These are phyloP conservation scores for Cistogaster globosa DNA, from an alignment of 2,888 invertebrate species.

Conservation along the genomic window DNA sequence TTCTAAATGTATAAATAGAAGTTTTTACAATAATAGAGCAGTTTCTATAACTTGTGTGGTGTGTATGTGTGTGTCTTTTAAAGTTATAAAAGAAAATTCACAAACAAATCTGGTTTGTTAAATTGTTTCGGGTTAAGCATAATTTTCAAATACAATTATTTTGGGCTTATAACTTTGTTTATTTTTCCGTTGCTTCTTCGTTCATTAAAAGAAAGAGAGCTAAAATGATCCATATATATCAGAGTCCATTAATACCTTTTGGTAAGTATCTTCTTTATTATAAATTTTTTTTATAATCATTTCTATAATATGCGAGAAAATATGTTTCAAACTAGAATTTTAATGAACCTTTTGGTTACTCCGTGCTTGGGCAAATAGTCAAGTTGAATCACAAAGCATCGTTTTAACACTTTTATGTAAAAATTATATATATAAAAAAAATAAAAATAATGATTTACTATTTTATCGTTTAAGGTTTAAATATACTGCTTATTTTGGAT, in stretches of 20 bases:
- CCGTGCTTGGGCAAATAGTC: too few relatives aligned
- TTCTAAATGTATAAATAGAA: not conserved
- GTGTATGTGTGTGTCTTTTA: not conserved
- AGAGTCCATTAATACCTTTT: conserved; percentile 47
- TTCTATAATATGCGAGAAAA: too few relatives aligned
- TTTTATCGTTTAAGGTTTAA: too few relatives aligned
- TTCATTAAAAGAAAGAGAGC: too few relatives aligned
- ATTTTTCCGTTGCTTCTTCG: too few relatives aligned
- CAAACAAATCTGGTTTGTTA: not conserved
- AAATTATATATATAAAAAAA: too few relatives aligned
- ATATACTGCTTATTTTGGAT: too few relatives aligned
- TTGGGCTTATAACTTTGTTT: not conserved
- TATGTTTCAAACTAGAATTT: too few relatives aligned
- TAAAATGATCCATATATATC: conserved; percentile 45
- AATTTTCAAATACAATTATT: too few relatives aligned
- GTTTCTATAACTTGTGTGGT: not conserved
- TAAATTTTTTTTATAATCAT: not conserved
- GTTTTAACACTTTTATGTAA: too few relatives aligned
- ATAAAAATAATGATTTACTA: too few relatives aligned
- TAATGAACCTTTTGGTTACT: not conserved
- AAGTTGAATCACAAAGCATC: too few relatives aligned
- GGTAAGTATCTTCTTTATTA: conserved; percentile 56
- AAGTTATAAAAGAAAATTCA: not conserved
- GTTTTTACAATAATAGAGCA: not conserved
- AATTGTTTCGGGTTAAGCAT: not conserved